Evolutionary conservation across 2,113 vertebrate species (phyloP), one percentile per base, ranked within the genome.

Genomic region (Megaceryle torquata): DNA sequence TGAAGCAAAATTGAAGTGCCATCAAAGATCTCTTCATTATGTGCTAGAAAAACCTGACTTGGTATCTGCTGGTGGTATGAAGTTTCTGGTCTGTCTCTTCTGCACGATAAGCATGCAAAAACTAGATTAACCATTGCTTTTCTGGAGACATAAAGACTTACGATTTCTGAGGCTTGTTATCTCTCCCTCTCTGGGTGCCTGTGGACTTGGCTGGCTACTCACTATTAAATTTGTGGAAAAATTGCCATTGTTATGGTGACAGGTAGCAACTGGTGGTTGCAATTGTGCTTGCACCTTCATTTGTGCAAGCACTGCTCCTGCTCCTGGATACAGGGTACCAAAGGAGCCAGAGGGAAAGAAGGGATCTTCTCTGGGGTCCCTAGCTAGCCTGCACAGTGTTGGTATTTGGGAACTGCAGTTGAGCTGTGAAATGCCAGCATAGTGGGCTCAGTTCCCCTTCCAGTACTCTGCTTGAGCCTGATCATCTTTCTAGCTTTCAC

Each of bases 301-400:
- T 61, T 71, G 13, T 0, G 0, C 35, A 12, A 56, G 33, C 10
- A 15, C 14, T 1, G 0, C 46, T 75, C 21, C 14, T 1, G 0
- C 46, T 75, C 21, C 48, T 25, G 54, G 21, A 21, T 20, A 22
- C 12, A 20, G 24, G 19, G 24, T n/a, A 29, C 17, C n/a, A 68
- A 79, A 61, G 7, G 33, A 88, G 48, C 6, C 0, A 0, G 11
- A 57, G 76, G 12, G 17, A 76, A 56, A 79, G 57, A 68, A 61
- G 12, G 13, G 48, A 43, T 50, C 14, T 8, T 21, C 41, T 57
- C 3, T 57, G 37, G 28, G 21, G 63, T 10, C 1, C 37, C 20
- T 37, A 69, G 26, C 13, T n/a, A 35, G 39, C 15, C 71, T 64
- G 21, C 13, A 6, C 1, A 22, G 12, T 21, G 51, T 69, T 15